A percentile compares a stretch with the other conserved stretches of the same genome.
Evolutionary conservation across 2,797 vertebrate genomes (phyloP).

Genomic region (Lithobates sylvaticus): DNA sequence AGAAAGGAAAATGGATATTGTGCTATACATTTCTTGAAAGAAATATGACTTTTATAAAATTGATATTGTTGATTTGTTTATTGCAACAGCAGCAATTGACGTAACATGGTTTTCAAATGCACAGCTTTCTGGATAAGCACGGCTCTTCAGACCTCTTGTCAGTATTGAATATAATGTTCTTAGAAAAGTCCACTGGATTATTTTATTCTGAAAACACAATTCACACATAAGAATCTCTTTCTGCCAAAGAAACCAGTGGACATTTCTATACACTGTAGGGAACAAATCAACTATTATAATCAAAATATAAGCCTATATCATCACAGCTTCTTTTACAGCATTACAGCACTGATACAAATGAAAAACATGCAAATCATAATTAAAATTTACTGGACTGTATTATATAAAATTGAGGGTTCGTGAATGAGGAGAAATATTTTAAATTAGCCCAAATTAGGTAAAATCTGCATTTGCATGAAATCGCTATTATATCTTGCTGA

Average conservation of each 20-base stretch:
- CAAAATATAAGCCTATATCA: conserved; percentile 15
- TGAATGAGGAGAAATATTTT: conserved; percentile 31
- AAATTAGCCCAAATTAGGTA: conserved; percentile 50
- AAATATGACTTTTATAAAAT: background rate
- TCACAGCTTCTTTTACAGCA: background rate
- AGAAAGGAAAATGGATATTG: background rate
- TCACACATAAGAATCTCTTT: background rate
- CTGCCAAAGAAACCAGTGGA: background rate
- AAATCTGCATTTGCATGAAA: conserved; percentile 38
- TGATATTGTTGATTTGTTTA: no score
- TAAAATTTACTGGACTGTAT: conserved; percentile 37
- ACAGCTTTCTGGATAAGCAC: background rate
- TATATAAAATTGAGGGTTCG: conserved; percentile 28
- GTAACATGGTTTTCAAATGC: background rate
- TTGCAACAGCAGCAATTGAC: no score
- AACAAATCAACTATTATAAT: conserved; percentile 1
- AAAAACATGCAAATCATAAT: conserved; percentile 21
- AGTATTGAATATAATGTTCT: background rate
- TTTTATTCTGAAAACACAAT: background rate
- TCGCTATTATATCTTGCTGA: conserved; percentile 7
- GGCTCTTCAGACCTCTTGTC: background rate
- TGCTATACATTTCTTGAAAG: background rate
- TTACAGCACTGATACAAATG: conserved; percentile 33
- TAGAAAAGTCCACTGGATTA: background rate
- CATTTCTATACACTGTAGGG: background rate